phyloP scores from a whole-genome alignment of 2,113 vertebrate species.

The Oceanodroma tethys region DNA sequence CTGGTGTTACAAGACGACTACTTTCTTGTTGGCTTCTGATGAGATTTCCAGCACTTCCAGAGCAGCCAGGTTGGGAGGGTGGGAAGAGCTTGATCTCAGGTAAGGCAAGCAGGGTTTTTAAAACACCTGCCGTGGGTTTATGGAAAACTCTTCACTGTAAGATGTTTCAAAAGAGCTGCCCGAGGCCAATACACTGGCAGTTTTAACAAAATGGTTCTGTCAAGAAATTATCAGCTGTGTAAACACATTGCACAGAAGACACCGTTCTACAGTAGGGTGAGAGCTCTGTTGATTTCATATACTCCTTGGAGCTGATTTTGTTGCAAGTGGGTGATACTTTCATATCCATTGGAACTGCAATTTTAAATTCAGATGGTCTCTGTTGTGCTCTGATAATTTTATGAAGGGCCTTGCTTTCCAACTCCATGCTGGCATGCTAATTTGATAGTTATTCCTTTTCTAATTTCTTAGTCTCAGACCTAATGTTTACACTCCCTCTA shows the following conservation, averaged over 20 bases:
- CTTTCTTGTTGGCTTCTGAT: not conserved
- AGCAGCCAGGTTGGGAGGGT: not conserved
- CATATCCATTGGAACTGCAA: not conserved
- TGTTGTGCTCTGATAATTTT: slow-evolving; percentile 23
- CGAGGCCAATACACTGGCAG: not conserved
- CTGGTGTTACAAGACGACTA: not conserved
- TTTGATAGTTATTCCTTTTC: slow-evolving; percentile 27
- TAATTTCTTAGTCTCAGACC: slow-evolving; percentile 15
- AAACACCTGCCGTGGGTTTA: not conserved
- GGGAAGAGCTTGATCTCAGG: not conserved
- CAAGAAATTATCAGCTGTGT: not conserved
- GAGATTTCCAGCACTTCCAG: not conserved
- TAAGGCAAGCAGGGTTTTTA: not conserved
- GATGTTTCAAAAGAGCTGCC: not conserved
- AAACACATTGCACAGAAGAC: not conserved
- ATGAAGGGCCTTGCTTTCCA: not conserved
- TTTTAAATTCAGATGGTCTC: slow-evolving; percentile 29
- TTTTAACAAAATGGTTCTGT: not conserved
- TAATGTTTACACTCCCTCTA: slow-evolving; percentile 14
- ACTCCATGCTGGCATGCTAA: slow-evolving; percentile 10
- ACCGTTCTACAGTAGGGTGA: not conserved
- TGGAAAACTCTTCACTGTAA: not conserved
- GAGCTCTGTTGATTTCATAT: not conserved
- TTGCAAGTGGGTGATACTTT: not conserved
- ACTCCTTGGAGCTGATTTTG: not conserved